Base-by-base conservation (phyloP, 2,113 vertebrate species). In the Brienomyrus brachyistius region DNA sequence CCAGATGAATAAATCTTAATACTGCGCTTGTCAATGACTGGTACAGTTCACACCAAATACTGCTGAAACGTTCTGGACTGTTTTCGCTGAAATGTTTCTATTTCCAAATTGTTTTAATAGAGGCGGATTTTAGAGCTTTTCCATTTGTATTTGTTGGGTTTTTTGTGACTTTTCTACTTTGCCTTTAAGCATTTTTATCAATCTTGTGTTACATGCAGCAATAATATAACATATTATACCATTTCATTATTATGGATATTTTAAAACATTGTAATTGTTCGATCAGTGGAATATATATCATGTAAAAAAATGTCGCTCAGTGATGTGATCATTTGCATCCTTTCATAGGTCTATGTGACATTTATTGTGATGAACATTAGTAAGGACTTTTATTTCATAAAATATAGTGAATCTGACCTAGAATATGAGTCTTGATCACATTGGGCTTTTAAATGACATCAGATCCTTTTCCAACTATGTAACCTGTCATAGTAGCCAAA, bases 111-210 rank as follows among this genome's bases (percentile, higher is more conserved):
- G n/a, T 45, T 89, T 59, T 62, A 54, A 84, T 59, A 21, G 27
- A 43, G 51, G 7, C 19, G 0, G 19, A 89, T 54, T 82, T 56
- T 45, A 82, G 10, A 43, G 27, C 17, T 80, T 82, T 52, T 4
- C 31, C 74, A 82, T 52, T 54, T 52, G 2, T 54, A 51, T 54
- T 54, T 89, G 51, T 51, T 89, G 27, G 62, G 48, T 7, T 88
- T 51, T 31, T 66, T 21, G n/a, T 89, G 35, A 45, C 40, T 47
- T 89, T 89, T 83, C n/a, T 62, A 52, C 70, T 40, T 35, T 89
- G 88, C 80, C 80, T 89, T 83, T 40, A 56, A 83, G 54, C 43
- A 88, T 88, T 88, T 89, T 52, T 82, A 59, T 59, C 21, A 89
- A 19, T 80, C 5, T 19, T 84, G 35, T 83, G 47, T 89, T 43